Evolutionary conservation across 2,797 vertebrate species (phyloP).

Genomic region (Clarias platycephalus): DNA sequence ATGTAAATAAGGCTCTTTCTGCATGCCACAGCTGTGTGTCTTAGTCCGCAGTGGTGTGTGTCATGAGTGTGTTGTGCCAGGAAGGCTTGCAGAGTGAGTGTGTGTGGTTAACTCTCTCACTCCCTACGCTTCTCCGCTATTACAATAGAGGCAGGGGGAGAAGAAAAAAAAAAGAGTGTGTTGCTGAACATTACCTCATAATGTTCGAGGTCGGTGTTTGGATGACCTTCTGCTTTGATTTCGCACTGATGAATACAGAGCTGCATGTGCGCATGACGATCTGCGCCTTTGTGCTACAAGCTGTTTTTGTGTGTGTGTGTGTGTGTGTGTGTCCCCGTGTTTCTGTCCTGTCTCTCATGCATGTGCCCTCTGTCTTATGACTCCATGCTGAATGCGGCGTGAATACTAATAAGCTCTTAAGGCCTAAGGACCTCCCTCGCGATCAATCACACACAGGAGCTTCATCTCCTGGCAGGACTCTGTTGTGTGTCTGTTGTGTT

Average conservation of each 20-base stretch:
- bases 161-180: neutral
- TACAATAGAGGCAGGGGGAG: neutral
- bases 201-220: conserved; percentile 6
- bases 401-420: conserved; percentile 82
- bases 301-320: conserved; percentile 19
- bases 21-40: conserved; percentile 51
- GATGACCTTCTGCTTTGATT: conserved; percentile 15
- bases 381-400: conserved; percentile 68
- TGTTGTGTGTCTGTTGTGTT: conserved; percentile 60
- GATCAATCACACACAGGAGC: conserved; percentile 69
- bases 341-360: conserved; percentile 52
- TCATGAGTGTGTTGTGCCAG: conserved; percentile 24
- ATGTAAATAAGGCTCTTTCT: conserved; percentile 54
- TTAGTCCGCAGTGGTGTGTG: conserved; percentile 44
- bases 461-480: conserved; percentile 43
- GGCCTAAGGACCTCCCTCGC: conserved; percentile 75
- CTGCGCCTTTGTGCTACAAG: conserved; percentile 38
- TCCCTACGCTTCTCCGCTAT: neutral
- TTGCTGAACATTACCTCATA: neutral
- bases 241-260: conserved; percentile 15
- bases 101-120: conserved; percentile 2
- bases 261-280: conserved; percentile 22
- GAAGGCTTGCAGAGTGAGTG: neutral
- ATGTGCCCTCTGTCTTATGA: conserved; percentile 66
- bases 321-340: conserved; percentile 51